Percentiles rank a stretch among this genome's conserved stretches.
These are phyloP conservation scores for Propithecus deckenii DNA, from an alignment of 2,797 vertebrate species.

Conservation along the genomic window DNA sequence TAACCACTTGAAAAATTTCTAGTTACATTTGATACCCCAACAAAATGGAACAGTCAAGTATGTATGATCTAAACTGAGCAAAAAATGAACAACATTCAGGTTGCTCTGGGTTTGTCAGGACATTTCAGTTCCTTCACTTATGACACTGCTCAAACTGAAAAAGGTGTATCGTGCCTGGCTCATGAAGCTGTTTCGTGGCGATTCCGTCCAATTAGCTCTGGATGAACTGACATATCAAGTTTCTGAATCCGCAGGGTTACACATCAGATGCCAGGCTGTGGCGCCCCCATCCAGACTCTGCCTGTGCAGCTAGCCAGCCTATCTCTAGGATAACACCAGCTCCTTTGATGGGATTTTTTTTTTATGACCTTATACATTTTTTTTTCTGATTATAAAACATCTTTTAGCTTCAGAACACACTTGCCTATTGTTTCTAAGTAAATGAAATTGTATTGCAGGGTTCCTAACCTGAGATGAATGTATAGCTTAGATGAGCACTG, in stretches of 20 bases:
- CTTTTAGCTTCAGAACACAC: conserved; percentile 33
- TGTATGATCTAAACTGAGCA: background rate
- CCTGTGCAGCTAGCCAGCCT: background rate
- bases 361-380: background rate
- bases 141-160: background rate
- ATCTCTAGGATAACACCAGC: background rate
- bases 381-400: conserved; percentile 4
- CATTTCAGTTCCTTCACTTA: background rate
- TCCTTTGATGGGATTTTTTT: background rate
- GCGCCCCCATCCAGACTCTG: fast-evolving
- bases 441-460: background rate
- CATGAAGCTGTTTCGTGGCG: background rate
- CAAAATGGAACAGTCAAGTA: background rate
- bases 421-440: background rate
- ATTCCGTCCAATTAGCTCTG: background rate
- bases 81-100: background rate
- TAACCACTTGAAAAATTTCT: background rate
- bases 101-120: background rate
- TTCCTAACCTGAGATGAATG: background rate
- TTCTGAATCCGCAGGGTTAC: background rate
- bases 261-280: background rate
- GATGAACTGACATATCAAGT: background rate
- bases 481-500: background rate
- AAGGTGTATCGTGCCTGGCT: background rate
- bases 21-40: background rate